phyloP scores from a whole-genome alignment of 2,797 vertebrate species.

The Dendrocincla tyrannina region DNA sequence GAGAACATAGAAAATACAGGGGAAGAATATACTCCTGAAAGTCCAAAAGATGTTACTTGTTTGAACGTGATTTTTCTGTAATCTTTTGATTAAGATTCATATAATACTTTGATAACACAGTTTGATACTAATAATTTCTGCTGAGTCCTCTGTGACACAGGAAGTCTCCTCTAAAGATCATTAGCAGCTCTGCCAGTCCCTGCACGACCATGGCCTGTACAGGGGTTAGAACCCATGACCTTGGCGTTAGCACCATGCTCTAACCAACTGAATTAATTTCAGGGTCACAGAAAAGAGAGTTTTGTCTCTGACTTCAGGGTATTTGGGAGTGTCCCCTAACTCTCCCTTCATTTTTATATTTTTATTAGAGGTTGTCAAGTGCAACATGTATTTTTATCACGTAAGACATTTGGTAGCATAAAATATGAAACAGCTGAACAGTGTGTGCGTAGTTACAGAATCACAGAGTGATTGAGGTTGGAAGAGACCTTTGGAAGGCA shows the following conservation, averaged over 20 bases:
- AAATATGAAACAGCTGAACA: neutral
- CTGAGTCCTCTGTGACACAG: neutral
- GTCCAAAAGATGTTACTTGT: neutral
- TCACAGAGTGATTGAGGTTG: neutral
- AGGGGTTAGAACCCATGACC: neutral
- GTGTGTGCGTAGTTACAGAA: neutral
- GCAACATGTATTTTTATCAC: neutral
- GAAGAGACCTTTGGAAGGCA: neutral
- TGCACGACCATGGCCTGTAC: neutral
- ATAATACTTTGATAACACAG: neutral
- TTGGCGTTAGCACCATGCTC: neutral
- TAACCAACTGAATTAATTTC: neutral
- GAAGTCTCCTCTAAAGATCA: neutral
- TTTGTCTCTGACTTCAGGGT: neutral
- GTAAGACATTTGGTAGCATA: neutral
- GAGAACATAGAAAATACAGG: neutral
- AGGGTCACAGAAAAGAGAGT: neutral
- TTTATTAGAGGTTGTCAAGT: neutral
- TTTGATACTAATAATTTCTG: neutral
- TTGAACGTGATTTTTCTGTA: neutral
- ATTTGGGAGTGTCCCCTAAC: neutral
- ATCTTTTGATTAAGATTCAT: conserved; percentile 3
- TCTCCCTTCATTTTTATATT: neutral
- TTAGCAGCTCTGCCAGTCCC: neutral
- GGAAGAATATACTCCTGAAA: neutral